Evolutionary conservation across 2,797 vertebrate genomes (phyloP), one percentile per base, ranked within the genome.

Genomic region (Myotis daubentonii): DNA sequence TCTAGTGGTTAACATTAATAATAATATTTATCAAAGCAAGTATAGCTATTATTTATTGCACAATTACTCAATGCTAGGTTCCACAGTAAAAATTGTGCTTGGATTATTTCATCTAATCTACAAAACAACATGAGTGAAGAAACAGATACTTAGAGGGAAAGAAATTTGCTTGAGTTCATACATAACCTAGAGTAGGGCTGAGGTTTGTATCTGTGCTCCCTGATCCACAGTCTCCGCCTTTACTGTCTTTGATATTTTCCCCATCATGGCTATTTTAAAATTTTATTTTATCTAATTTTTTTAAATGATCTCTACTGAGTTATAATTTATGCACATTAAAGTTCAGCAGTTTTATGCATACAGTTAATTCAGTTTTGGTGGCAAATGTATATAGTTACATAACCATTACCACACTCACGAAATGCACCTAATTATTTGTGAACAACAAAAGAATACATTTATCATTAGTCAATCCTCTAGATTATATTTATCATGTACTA

Each of bases 401-500:
- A 51, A 51, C 33, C 3, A 74, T 22, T 33, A 36, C 6, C 33
- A 62, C 12, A 57, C 19, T 93, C 53, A 78, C 79, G 16, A 19
- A 85, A 80, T 80, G 12, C 15, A 51, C 79, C 86, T 68, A 23
- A 36, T 75, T 85, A 60, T 88, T 75, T 30, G 0, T 80, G 28
- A 57, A 8, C 74, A 93, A 87, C 16, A 89, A 70, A 94, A 71
- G n/a, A 92, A 25, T 70, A 28, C 2, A 4, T 76, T 68, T 51
- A 38, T 85, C 19, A 44, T 53, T 68, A 80, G 36, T 25, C 76
- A 66, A 0, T 79, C 5, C 11, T 80, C 44, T 33, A n/a, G 22
- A 66, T 84, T 33, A 6, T 74, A 74, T 70, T 80, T 91, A 57
- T 91, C 10, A 65, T 93, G 83, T 88, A 41, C n/a, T 74, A 74